Base-by-base conservation (phyloP, 1,140 invertebrate species). In the Brachionus rotundiformis region DNA sequence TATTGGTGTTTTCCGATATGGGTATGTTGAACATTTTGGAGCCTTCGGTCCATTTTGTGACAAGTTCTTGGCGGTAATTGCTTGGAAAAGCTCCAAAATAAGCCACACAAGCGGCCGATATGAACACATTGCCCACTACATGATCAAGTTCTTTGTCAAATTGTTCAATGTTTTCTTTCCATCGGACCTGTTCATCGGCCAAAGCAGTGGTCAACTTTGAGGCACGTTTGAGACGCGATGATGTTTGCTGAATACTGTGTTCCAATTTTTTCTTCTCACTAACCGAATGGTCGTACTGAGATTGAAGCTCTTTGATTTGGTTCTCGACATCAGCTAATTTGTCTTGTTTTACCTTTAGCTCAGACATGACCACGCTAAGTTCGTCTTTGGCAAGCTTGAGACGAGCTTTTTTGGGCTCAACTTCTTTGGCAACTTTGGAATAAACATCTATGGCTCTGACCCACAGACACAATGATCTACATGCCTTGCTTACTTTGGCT, bases 201-300 rank as follows among this genome's bases (percentile, higher is more conserved):
- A 96, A 88, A 16, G 94, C 94, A 5, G 92, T 91, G 1, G 93
- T 95, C 0, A 96, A 87, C 83, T 92, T 91, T 0, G 92, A 93
- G 0, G 94, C 93, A 79, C 94, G 90, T 71, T 91, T 91, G 1
- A 96, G 87, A 81, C 94, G 89, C 0, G 91, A 91, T 33, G 91
- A 92, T 1, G 93, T 94, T n/a, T 93, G 86, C 82, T 91, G 90
- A 44, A 95, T 93, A 29, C 88, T 89, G 16, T 89, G 87, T 84
- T 92, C 90, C 54, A 92, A 86, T 81, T 90, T 86, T 31, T 89
- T 88, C 83, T 91, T 90, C 83, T 91, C 90, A 13, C 89, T 85
- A 0, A 92, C 85, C 65, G 89, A 90, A 41, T 87, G 86, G 31
- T 89, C 88, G 81, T 89, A 90, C 0, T 84, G 83, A 39, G 86